Evolutionary conservation across 2,113 vertebrate genomes (phyloP).

Genomic region (Brachypteracias leptosomus): DNA sequence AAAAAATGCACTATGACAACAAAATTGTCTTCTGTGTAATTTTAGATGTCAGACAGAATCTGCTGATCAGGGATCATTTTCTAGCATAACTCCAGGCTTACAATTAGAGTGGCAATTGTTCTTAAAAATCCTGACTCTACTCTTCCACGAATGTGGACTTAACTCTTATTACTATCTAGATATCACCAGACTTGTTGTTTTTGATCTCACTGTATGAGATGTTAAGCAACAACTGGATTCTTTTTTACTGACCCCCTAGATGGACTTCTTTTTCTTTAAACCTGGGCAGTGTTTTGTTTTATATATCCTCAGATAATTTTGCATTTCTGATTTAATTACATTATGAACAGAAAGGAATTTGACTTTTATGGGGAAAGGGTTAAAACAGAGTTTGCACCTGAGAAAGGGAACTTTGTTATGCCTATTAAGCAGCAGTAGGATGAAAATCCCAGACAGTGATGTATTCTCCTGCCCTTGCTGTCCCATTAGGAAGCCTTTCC

Average conservation of each 20-base stretch:
- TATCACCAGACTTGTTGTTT: background rate
- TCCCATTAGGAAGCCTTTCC: background rate
- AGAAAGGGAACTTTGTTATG: conserved; percentile 18
- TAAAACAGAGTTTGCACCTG: conserved; percentile 51
- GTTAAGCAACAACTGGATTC: background rate
- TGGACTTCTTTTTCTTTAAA: background rate
- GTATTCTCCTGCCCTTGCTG: background rate
- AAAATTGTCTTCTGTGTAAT: background rate
- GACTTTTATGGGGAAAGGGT: background rate
- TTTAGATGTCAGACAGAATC: background rate
- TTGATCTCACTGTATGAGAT: background rate
- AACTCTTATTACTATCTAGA: background rate
- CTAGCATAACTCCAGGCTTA: background rate
- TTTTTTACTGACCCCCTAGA: background rate
- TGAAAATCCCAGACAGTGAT: background rate
- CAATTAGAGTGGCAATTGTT: background rate
- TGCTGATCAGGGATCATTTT: background rate
- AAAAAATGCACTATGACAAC: background rate
- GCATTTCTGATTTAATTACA: conserved; percentile 53
- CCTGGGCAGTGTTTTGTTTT: background rate
- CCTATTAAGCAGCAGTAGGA: background rate
- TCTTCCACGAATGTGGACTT: background rate
- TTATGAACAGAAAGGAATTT: conserved; percentile 43
- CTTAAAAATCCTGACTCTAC: background rate
- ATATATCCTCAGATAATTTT: background rate